Percentiles rank a stretch among this genome's conserved stretches.
Evolutionary conservation across 2,888 invertebrate species (phyloP).

Genomic region (Eledona agricola): DNA sequence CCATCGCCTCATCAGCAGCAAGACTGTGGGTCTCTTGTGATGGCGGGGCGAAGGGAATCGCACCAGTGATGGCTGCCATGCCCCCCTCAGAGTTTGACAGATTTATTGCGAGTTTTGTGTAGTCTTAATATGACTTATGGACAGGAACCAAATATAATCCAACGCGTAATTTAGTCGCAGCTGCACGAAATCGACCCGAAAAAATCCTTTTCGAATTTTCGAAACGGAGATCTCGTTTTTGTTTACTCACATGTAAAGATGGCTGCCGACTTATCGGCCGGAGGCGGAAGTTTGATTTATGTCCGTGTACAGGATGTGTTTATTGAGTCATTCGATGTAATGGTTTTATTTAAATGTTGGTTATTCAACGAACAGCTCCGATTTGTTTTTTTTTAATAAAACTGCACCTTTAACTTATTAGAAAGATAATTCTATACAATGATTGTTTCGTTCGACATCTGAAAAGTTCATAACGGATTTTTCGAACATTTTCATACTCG

Average conservation of each 20-base stretch:
- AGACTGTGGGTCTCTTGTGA: too few relatives aligned
- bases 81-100: constrained; percentile 62
- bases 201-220: too few relatives aligned
- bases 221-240: too few relatives aligned
- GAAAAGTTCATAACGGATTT: too few relatives aligned
- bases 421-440: too few relatives aligned
- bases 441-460: too few relatives aligned
- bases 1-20: constrained; percentile 29
- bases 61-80: constrained; percentile 54
- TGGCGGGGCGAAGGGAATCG: constrained; percentile 42
- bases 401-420: constrained; percentile 3
- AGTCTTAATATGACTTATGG: constrained; percentile 66
- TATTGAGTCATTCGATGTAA: constrained; percentile 11
- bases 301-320: constrained; percentile 1
- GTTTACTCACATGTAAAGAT: too few relatives aligned
- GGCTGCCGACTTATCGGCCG: too few relatives aligned
- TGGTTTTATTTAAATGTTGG: constrained; percentile 5
- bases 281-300: constrained; percentile 5
- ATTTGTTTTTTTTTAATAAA: too few relatives aligned
- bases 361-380: too few relatives aligned
- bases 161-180: constrained; percentile 52
- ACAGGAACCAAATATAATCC: constrained; percentile 59
- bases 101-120: constrained; percentile 64
- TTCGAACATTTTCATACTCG: too few relatives aligned
- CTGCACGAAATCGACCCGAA: neutral